These are phyloP conservation scores for Ranitomeya variabilis DNA, from an alignment of 2,113 vertebrate genomes.

Conservation along the genomic window DNA sequence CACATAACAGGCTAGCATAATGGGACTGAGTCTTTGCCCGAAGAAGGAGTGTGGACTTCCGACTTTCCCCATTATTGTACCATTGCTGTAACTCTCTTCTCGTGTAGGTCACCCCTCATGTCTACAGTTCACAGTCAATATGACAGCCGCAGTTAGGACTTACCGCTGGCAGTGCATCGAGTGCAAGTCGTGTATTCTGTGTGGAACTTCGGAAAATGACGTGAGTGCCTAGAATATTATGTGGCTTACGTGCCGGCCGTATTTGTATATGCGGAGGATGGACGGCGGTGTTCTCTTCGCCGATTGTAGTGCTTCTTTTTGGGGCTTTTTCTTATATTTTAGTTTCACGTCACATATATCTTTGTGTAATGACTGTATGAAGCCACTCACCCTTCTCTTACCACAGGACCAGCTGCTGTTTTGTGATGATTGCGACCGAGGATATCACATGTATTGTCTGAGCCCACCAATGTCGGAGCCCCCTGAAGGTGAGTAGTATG, in stretches of 20 bases:
- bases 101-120: constrained; percentile 88
- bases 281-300: not conserved
- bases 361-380: constrained; percentile 47
- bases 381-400: not conserved
- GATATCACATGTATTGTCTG: constrained; percentile 95
- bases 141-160: constrained; percentile 91
- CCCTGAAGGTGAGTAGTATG: constrained; percentile 82
- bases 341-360: too few species aligned
- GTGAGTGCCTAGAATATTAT: constrained; percentile 69
- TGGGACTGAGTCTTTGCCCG: too few species aligned
- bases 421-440: constrained; percentile 91
- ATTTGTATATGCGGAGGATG: not conserved
- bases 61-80: not conserved
- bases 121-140: constrained; percentile 94
- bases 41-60: too few species aligned
- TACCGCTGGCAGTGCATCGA: constrained; percentile 97
- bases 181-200: constrained; percentile 94
- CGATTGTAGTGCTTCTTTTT: not conserved
- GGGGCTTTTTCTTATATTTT: constrained; percentile 21
- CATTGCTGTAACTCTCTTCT: not conserved
- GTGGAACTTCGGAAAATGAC: constrained; percentile 92
- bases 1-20: too few species aligned
- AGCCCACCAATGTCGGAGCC: constrained; percentile 94
- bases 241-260: not conserved
- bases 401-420: constrained; percentile 90